Evolutionary conservation across 35 echinoderm and acorn worm genomes (phyloP), one percentile per base, ranked within the genome.

Genomic region (Acanthaster planci): DNA sequence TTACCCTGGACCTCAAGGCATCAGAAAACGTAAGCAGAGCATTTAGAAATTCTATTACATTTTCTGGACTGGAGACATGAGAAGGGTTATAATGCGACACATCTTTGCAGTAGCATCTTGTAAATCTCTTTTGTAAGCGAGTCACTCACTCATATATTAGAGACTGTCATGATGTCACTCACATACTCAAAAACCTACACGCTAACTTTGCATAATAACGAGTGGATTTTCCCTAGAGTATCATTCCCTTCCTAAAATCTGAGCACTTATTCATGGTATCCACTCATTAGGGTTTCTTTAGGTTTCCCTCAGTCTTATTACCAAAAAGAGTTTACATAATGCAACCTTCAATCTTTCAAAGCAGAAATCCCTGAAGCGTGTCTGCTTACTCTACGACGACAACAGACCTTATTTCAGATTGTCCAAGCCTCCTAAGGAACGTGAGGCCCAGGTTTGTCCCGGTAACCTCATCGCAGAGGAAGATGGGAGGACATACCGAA

Each of bases 331-430:
- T n/a, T n/a, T 59, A n/a, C 8, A 1, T n/a, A 31, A 8, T 29
- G 1, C 19, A 37, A 37, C 21, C 39, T 79, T 39, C 2, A 30
- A 37, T n/a, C 19, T 51, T 38, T 51, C 10, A 26, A 37, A 37
- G 22, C 87, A 96, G 89, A 88, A 92, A 85, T 40, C 39, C 27
- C 84, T 97, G 2, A 52, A 82, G 31, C 76, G 91, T 0, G 85
- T 97, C 40, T 91, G 90, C 29, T 72, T 97, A 6, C 84, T 97
- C 0, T 88, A 90, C 55, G 95, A 97, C 38, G 95, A 90, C 37
- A 79, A 93, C 53, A 60, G 95, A n/a, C 76, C 80, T 9, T 85
- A 97, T 52, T 97, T 97, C 86, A 84, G 85, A 50, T 56, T 97
- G n/a, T 93, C 94, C 14, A 52, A 78, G 14, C 91, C 91, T 9